Conservation (phyloP, 2,113 vertebrate species). For the Pterocles gutturalis region DNA sequence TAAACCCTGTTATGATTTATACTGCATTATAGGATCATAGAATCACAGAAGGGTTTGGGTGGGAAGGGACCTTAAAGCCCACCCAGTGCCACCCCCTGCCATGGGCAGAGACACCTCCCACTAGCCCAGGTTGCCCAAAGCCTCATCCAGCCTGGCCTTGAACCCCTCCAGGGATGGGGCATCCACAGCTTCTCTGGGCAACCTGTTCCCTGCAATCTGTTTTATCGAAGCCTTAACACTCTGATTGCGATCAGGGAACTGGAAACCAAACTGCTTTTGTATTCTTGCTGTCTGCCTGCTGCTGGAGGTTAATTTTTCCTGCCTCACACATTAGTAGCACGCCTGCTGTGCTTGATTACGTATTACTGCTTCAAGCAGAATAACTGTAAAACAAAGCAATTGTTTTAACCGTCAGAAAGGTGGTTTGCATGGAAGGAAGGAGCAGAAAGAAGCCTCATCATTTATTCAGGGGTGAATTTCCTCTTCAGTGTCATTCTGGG, state of each 20-base stretch:
- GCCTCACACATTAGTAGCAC: neutral
- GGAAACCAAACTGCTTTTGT: neutral
- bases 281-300: neutral
- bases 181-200: too few relatives aligned
- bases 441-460: neutral
- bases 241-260: neutral
- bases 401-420: neutral
- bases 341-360: neutral
- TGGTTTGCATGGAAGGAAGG: neutral
- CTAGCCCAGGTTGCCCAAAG: too few relatives aligned
- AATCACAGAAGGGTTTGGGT: too few relatives aligned
- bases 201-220: neutral
- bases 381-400: neutral
- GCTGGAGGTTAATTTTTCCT: neutral
- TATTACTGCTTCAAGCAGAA: neutral
- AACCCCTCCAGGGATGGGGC: too few relatives aligned
- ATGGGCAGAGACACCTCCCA: too few relatives aligned
- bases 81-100: too few relatives aligned
- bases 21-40: too few relatives aligned
- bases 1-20: neutral
- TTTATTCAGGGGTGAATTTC: neutral
- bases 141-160: too few relatives aligned
- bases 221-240: neutral
- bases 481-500: neutral
- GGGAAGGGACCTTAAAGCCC: too few relatives aligned